Conservation (phyloP, 2,888 invertebrate genomes). For the Pristionchus exspectatus region DNA sequence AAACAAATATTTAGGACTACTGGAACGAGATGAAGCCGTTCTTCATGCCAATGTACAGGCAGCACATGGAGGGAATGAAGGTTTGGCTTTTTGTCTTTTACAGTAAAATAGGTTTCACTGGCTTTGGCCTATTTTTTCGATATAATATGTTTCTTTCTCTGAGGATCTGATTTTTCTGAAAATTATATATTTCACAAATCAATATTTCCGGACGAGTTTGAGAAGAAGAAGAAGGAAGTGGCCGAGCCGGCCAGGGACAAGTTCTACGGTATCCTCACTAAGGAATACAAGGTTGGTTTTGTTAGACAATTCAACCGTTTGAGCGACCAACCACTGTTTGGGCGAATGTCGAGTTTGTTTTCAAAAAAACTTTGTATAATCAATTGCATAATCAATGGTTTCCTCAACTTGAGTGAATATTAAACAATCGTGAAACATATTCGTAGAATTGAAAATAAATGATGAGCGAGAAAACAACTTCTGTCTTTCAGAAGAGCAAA, state of each 20-base stretch:
- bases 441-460: background rate
- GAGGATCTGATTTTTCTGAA: too few relatives aligned
- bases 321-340: too few relatives aligned
- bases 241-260: constrained; percentile 31
- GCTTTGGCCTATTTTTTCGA: too few relatives aligned
- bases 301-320: background rate
- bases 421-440: background rate
- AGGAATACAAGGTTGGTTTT: constrained; percentile 11
- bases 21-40: constrained; percentile 33
- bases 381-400: background rate
- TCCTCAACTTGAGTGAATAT: background rate
- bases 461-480: too few relatives aligned
- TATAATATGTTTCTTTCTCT: too few relatives aligned
- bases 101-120: too few relatives aligned
- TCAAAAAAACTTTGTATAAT: background rate
- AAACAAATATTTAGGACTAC: too few relatives aligned
- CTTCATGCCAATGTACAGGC: background rate
- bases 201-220: constrained; percentile 5
- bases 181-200: too few relatives aligned
- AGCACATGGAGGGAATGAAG: constrained; percentile 21
- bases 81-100: too few relatives aligned
- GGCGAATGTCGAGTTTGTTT: background rate
- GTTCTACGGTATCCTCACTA: constrained; percentile 15
- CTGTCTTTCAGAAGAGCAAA: background rate
- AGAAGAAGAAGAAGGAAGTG: constrained; percentile 14